A percentile compares a stretch with the other conserved stretches of the same genome.
phyloP scores from a whole-genome alignment of 2,113 vertebrate genomes.

The Elachura formosa region DNA sequence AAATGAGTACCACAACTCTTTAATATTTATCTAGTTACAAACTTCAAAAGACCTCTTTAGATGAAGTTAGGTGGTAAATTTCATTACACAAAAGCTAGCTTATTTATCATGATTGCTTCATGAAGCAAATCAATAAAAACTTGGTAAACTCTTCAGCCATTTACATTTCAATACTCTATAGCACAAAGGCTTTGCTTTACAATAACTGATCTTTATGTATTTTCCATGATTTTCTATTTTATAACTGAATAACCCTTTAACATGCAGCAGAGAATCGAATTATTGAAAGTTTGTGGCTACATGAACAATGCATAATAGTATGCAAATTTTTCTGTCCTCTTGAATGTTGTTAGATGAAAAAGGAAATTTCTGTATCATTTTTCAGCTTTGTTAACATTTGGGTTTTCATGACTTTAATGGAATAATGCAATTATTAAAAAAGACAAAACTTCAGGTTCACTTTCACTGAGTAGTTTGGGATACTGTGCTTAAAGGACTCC shows the following conservation, averaged over 20 bases:
- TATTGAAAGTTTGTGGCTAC: not conserved
- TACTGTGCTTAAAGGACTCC: not conserved
- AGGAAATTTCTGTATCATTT: not conserved
- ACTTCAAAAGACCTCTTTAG: not conserved
- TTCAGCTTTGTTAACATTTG: not conserved
- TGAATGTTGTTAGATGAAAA: not conserved
- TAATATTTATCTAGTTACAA: not conserved
- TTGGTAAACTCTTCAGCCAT: not conserved
- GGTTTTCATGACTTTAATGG: not conserved
- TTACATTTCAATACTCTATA: not conserved
- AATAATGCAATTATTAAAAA: not conserved
- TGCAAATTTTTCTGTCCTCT: not conserved
- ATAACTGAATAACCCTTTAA: not conserved
- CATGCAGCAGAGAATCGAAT: not conserved
- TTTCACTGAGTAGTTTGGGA: not conserved
- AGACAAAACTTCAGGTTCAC: not conserved
- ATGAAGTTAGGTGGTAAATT: not conserved
- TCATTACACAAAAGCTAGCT: not conserved
- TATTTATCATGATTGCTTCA: not conserved
- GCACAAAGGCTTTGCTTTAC: not conserved
- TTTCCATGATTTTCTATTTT: not conserved
- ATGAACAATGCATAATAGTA: not conserved
- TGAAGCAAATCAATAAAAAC: not conserved
- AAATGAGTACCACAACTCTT: no score
- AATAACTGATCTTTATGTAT: not conserved